Conservation (phyloP, 1,140 invertebrate species). For the Monochamus saltuarius region DNA sequence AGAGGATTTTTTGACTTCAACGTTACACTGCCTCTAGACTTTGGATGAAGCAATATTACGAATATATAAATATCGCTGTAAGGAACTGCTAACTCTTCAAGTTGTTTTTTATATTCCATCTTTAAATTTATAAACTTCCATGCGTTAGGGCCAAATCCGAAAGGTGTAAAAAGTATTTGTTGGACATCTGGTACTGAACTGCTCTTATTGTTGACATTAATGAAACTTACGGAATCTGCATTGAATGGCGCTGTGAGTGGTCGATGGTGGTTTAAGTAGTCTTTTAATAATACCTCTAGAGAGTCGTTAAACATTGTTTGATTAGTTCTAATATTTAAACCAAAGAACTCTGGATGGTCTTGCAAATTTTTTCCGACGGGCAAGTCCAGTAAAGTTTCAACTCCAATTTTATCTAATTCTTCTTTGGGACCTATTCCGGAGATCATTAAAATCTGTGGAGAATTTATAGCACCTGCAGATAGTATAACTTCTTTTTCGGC, state of each 20-base stretch:
- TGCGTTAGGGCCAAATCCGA: neutral
- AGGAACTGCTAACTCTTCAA: neutral
- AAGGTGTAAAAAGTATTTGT: slow-evolving; percentile 9
- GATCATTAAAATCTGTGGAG: slow-evolving; percentile 60
- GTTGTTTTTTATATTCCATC: neutral
- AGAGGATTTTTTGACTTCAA: slow-evolving; percentile 68
- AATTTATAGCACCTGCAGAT: slow-evolving; percentile 54
- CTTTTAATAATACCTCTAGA: slow-evolving; percentile 17
- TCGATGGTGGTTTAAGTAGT: slow-evolving; percentile 20
- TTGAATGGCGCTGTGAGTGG: slow-evolving; percentile 7
- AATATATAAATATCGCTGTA: slow-evolving; percentile 46
- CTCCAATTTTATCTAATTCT: slow-evolving; percentile 46
- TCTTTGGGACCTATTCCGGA: slow-evolving; percentile 55
- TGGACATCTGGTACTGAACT: slow-evolving; percentile 23
- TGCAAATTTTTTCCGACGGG: slow-evolving; percentile 66
- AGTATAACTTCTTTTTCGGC: slow-evolving; percentile 67
- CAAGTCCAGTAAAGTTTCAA: slow-evolving; percentile 47
- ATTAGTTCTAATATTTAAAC: slow-evolving; percentile 46
- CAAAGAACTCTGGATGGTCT: slow-evolving; percentile 69
- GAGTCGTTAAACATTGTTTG: neutral
- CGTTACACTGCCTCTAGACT: slow-evolving; percentile 69
- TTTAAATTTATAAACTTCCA: neutral
- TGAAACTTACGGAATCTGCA: slow-evolving; percentile 15
- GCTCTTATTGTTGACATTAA: slow-evolving; percentile 5
- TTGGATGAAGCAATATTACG: slow-evolving; percentile 68